phyloP scores from a whole-genome alignment of 2,797 vertebrate genomes.

The Premnoplex brunnescens region DNA sequence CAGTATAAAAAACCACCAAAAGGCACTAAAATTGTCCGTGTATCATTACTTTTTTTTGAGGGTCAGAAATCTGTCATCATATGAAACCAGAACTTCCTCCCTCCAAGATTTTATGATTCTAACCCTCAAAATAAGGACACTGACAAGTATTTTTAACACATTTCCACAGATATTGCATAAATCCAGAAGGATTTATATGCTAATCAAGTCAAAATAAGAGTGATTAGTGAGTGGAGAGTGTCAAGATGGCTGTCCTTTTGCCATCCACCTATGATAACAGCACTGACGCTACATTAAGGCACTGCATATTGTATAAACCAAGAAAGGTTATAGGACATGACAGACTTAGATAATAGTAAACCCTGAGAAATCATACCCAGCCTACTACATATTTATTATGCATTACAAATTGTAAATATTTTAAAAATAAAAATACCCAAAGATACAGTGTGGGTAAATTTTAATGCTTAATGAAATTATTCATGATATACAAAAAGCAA shows the following conservation, averaged over 20 bases:
- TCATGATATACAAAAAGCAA: constrained; percentile 78
- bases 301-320: constrained; percentile 74
- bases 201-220: constrained; percentile 79
- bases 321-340: constrained; percentile 77
- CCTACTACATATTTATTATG: constrained; percentile 78
- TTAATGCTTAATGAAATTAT: constrained; percentile 81
- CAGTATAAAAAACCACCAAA: accelerated
- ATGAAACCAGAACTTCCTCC: background rate
- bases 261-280: constrained; percentile 76
- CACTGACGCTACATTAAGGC: constrained; percentile 62
- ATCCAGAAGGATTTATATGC: constrained; percentile 75
- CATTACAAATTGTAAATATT: constrained; percentile 81
- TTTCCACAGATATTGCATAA: constrained; percentile 72
- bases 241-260: constrained; percentile 78
- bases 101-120: background rate
- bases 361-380: constrained; percentile 64
- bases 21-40: background rate
- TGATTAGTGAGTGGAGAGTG: constrained; percentile 76
- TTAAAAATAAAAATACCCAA: constrained; percentile 41
- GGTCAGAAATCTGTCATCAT: background rate
- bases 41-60: background rate
- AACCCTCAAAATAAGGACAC: constrained; percentile 62
- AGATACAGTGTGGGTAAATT: constrained; percentile 74
- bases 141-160: constrained; percentile 74
- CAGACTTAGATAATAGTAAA: constrained; percentile 74